These are phyloP conservation scores for Hyperopisus bebe DNA, from an alignment of 2,113 vertebrate species.

Conservation along the genomic window DNA sequence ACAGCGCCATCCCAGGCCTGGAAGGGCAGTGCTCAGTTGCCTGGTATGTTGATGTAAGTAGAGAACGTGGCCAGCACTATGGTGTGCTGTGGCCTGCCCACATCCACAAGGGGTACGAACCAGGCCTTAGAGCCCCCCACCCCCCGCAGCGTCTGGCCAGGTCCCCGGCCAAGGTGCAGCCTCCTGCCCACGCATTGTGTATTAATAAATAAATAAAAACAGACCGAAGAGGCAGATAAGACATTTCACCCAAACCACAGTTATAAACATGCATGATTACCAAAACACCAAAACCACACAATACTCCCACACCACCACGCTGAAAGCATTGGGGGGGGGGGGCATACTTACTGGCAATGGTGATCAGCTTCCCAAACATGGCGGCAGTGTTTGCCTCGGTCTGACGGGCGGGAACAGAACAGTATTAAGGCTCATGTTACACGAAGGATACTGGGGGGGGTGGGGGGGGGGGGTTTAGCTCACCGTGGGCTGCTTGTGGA, in stretches of 20 bases:
- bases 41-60: not conserved
- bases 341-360: constrained; percentile 85
- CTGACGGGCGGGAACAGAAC: constrained; percentile 47
- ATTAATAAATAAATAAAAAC: not conserved
- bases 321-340: not conserved
- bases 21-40: not conserved
- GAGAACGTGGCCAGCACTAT: not conserved
- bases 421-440: not conserved
- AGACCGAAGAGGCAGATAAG: not conserved
- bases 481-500: constrained; percentile 91
- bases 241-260: not conserved
- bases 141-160: not conserved
- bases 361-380: constrained; percentile 97
- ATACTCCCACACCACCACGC: too few relatives aligned
- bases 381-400: constrained; percentile 88
- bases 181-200: not conserved
- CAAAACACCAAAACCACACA: not conserved
- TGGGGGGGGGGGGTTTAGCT: constrained; percentile 19
- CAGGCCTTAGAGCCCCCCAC: not conserved
- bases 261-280: not conserved
- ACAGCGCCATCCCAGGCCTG: not conserved
- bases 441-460: not conserved
- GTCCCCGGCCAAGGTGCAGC: not conserved
- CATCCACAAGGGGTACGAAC: not conserved
- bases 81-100: not conserved